A percentile compares a stretch with the other conserved stretches of the same genome.
Conservation (phyloP, 1,140 invertebrate species). For the Eumaeus atala region DNA sequence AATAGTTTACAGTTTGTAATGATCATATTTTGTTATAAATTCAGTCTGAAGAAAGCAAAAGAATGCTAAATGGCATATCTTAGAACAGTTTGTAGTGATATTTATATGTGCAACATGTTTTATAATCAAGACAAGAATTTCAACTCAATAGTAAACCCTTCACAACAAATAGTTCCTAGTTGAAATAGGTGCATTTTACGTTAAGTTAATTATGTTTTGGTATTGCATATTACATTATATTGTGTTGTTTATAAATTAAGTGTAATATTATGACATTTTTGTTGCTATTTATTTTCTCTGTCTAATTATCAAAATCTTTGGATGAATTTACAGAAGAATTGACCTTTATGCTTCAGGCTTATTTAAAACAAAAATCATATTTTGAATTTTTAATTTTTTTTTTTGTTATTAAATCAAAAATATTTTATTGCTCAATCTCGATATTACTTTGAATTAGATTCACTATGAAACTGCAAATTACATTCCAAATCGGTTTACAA, state of each 20-base stretch:
- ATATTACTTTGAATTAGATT: slow-evolving; percentile 14
- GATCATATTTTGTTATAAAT: neutral
- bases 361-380: neutral
- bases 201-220: slow-evolving; percentile 22
- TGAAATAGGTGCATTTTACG: slow-evolving; percentile 43
- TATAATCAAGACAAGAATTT: neutral
- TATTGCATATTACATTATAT: slow-evolving; percentile 13
- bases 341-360: neutral
- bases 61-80: neutral
- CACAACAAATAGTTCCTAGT: slow-evolving; percentile 42
- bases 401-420: neutral
- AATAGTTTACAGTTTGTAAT: neutral
- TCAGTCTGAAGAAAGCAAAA: neutral
- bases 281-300: slow-evolving; percentile 20
- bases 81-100: neutral
- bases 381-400: neutral
- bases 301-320: neutral
- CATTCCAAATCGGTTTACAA: slow-evolving; percentile 36
- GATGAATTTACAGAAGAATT: slow-evolving; percentile 3
- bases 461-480: slow-evolving; percentile 25
- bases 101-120: neutral
- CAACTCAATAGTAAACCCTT: slow-evolving; percentile 12
- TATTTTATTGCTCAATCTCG: slow-evolving; percentile 25
- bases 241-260: slow-evolving; percentile 20
- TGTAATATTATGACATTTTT: slow-evolving; percentile 25